Evolutionary conservation across 2,888 invertebrate species (phyloP).

Genomic region (Timema podura): DNA sequence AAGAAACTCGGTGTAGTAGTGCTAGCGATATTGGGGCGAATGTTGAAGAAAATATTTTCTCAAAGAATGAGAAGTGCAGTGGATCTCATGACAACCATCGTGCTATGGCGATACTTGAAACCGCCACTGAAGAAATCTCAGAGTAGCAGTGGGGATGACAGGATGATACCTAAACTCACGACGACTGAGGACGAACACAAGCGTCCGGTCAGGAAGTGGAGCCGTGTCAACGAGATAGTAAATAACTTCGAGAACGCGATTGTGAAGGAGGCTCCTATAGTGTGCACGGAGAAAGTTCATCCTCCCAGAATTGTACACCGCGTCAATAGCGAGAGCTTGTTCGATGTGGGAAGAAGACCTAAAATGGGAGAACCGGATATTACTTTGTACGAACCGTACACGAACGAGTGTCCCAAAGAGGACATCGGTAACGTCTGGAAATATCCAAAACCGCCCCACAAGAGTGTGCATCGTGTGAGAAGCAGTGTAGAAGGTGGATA

Average conservation of each 20-base stretch:
- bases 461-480: no score
- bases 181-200: no score
- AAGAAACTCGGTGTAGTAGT: no score
- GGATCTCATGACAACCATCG: not conserved
- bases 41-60: no score
- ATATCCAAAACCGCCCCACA: not conserved
- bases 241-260: not conserved
- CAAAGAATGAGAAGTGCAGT: no score
- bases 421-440: no score
- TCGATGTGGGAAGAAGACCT: not conserved
- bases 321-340: not conserved
- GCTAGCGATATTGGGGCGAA: no score
- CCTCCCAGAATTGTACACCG: not conserved
- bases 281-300: not conserved
- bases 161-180: no score
- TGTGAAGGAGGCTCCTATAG: not conserved
- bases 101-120: conserved; percentile 1
- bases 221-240: not conserved
- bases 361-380: no score
- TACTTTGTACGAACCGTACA: not conserved
- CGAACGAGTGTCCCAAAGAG: not conserved
- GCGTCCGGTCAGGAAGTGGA: not conserved
- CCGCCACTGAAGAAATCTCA: not conserved
- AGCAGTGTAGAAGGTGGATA: no score
- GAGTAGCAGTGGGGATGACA: no score